Conservation (phyloP, 2,888 invertebrate genomes). For the Protodeltote pygarga region DNA sequence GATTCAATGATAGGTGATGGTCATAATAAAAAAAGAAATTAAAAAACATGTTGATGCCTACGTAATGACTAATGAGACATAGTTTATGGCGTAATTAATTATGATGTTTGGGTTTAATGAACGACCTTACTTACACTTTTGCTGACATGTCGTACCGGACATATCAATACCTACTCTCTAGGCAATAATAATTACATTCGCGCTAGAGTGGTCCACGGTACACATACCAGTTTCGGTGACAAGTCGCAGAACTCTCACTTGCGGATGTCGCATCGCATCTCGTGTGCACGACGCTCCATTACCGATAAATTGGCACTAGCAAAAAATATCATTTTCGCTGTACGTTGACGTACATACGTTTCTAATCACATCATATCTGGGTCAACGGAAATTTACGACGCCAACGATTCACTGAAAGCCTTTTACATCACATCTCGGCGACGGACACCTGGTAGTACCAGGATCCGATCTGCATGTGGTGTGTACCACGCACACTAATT, state of each 20-base stretch:
- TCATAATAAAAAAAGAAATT: slow-evolving; percentile 6
- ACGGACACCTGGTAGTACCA: slow-evolving; percentile 77
- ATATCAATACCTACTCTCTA: slow-evolving; percentile 74
- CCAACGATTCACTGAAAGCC: slow-evolving; percentile 79
- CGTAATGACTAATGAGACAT: slow-evolving; percentile 25
- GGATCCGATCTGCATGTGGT: slow-evolving; percentile 75
- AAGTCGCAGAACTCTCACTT: slow-evolving; percentile 85
- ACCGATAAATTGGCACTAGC: slow-evolving; percentile 79
- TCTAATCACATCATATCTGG: slow-evolving; percentile 84
- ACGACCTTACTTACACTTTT: slow-evolving; percentile 77
- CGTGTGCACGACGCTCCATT: slow-evolving; percentile 76
- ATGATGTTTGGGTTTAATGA: slow-evolving; percentile 68
- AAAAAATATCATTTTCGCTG: slow-evolving; percentile 83
- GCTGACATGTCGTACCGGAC: slow-evolving; percentile 72
- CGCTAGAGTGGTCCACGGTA: slow-evolving; percentile 63
- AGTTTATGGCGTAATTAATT: slow-evolving; percentile 42
- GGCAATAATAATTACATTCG: slow-evolving; percentile 77
- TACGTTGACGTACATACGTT: slow-evolving; percentile 71
- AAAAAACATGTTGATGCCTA: slow-evolving; percentile 20
- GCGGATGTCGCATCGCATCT: slow-evolving; percentile 80
- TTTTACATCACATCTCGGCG: slow-evolving; percentile 80
- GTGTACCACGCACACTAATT: slow-evolving; percentile 66
- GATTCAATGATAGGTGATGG: slow-evolving; percentile 15
- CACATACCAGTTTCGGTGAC: slow-evolving; percentile 83
- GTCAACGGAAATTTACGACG: slow-evolving; percentile 84